Conservation (phyloP, 2,888 invertebrate species). For the Eurois occulta region DNA sequence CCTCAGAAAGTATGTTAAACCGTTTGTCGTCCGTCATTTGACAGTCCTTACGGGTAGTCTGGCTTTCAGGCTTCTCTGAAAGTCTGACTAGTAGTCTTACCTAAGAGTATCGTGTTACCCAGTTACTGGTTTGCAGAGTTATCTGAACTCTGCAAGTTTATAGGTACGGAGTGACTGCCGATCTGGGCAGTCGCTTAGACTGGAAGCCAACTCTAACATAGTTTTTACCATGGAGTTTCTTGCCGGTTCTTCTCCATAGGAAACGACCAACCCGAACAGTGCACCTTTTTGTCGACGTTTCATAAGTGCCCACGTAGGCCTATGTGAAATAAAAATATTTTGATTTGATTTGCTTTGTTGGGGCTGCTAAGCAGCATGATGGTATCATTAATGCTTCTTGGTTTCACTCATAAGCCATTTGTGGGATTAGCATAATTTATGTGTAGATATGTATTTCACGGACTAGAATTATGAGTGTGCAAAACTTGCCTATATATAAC, state of each 20-base stretch:
- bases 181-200: not conserved
- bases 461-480: not conserved
- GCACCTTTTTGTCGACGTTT: no score
- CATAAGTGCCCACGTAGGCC: no score
- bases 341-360: no score
- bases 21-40: not conserved
- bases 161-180: not conserved
- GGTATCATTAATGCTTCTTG: slow-evolving; percentile 2
- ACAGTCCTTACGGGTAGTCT: not conserved
- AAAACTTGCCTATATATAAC: not conserved
- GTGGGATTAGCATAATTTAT: slow-evolving; percentile 1
- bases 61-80: no score
- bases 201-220: not conserved
- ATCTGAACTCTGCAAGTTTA: no score
- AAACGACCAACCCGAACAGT: no score
- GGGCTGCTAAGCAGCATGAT: no score
- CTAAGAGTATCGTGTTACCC: not conserved
- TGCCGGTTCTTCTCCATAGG: no score
- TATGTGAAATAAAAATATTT: no score
- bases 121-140: not conserved
- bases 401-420: not conserved
- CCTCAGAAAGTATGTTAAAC: not conserved
- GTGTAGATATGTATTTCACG: not conserved
- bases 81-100: not conserved
- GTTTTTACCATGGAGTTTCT: no score